A percentile compares a stretch with the other conserved stretches of the same genome.
These are phyloP conservation scores for Manis pentadactyla DNA, from an alignment of 2,797 vertebrate species.

Conservation along the genomic window DNA sequence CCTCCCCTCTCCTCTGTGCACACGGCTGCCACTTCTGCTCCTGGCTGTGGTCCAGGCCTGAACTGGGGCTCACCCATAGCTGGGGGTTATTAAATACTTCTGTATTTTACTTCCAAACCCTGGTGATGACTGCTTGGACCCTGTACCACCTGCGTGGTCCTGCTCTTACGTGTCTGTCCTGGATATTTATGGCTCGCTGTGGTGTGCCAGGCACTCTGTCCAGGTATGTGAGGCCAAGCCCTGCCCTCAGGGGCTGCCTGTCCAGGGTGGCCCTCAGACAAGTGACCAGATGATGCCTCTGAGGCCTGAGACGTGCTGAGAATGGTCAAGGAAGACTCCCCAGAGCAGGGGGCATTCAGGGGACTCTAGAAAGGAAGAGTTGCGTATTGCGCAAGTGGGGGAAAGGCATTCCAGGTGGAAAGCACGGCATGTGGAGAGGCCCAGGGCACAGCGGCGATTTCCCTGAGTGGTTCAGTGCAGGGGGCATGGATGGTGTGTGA, in stretches of 20 bases:
- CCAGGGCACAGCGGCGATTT: background rate
- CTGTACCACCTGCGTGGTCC: background rate
- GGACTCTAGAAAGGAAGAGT: background rate
- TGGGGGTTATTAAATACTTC: background rate
- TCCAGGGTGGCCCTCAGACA: background rate
- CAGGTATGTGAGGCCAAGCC: background rate
- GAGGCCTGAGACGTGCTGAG: background rate
- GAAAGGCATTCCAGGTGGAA: background rate
- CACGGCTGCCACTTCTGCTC: background rate
- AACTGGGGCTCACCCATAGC: background rate
- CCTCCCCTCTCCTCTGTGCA: background rate
- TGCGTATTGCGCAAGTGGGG: too few species aligned
- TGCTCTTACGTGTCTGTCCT: background rate
- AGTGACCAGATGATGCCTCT: accelerated
- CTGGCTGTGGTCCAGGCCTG: background rate
- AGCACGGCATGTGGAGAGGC: accelerated
- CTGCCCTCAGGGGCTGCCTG: background rate
- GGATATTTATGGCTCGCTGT: background rate
- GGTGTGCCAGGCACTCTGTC: too few species aligned
- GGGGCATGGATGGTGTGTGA: accelerated
- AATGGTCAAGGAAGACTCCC: background rate
- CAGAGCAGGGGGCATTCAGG: background rate
- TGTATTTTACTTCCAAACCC: background rate
- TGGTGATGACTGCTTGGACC: background rate
- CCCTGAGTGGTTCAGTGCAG: accelerated